Evolutionary conservation across 1,140 invertebrate species (phyloP).

Genomic region (Phymorhynchus buccinoides): DNA sequence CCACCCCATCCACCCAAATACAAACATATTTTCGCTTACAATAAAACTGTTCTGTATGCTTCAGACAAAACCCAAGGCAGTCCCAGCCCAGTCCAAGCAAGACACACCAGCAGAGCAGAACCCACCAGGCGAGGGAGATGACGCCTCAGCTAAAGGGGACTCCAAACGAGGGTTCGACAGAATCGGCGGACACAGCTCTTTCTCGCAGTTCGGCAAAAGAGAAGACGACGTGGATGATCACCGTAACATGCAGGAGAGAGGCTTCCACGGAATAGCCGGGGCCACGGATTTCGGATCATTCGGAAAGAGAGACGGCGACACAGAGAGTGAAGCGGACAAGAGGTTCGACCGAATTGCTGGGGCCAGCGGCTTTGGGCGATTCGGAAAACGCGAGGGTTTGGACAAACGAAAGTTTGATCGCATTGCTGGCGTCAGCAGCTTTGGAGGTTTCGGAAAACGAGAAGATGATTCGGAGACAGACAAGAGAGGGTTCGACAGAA

Average conservation of each 20-base stretch:
- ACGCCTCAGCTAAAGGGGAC: background rate
- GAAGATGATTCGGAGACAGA: background rate
- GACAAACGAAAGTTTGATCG: background rate
- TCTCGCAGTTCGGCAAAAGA: conserved; percentile 26
- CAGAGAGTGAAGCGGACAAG: background rate
- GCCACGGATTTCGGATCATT: conserved; percentile 8
- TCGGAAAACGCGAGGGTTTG: background rate
- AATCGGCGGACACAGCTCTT: conserved; percentile 30
- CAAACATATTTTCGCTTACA: too few species aligned
- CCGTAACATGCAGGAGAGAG: background rate
- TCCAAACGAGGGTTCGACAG: conserved; percentile 30
- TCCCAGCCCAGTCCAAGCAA: background rate
- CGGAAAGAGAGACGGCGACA: background rate
- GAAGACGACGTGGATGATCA: background rate
- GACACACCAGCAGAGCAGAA: background rate
- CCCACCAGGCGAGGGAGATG: background rate
- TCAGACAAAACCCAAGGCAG: background rate
- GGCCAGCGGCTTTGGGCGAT: conserved; percentile 2
- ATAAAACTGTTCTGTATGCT: too few species aligned
- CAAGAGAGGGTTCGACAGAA: conserved; percentile 10
- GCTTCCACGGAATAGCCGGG: conserved; percentile 12
- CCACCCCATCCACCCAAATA: too few species aligned
- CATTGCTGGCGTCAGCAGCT: conserved; percentile 14
- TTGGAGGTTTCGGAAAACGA: conserved; percentile 13
- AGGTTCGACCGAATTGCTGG: conserved; percentile 8